phyloP scores from a whole-genome alignment of 2,888 invertebrate genomes.

The Nephrotoma guestfalica region DNA sequence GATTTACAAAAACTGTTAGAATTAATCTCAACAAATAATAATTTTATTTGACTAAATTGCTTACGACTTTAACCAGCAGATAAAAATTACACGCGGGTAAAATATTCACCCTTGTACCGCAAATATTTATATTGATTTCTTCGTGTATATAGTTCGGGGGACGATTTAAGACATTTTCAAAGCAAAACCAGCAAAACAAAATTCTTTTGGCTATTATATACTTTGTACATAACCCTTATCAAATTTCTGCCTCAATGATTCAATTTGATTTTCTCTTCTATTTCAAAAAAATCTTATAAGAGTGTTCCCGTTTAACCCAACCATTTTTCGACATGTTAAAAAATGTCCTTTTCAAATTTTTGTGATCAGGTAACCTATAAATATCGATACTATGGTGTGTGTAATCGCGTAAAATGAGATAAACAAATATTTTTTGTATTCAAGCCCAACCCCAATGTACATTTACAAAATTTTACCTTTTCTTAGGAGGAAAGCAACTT shows the following conservation, averaged over 20 bases:
- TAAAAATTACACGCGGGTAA: no score
- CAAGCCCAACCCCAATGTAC: not conserved
- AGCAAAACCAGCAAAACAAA: not conserved
- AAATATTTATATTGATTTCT: no score
- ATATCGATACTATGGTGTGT: not conserved
- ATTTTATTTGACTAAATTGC: no score
- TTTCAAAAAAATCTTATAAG: not conserved
- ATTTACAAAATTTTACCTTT: not conserved
- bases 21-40: no score
- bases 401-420: not conserved
- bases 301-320: not conserved
- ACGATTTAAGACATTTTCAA: no score
- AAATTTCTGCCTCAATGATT: conserved; percentile 4
- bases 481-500: not conserved
- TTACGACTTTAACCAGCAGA: no score
- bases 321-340: not conserved
- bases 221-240: not conserved
- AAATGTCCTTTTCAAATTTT: not conserved
- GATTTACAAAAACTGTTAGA: no score
- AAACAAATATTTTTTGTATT: not conserved
- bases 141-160: no score
- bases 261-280: not conserved
- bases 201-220: not conserved
- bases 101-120: no score
- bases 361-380: not conserved